phyloP scores from a whole-genome alignment of 1,140 invertebrate species.

The Tetragnatha versicolor region DNA sequence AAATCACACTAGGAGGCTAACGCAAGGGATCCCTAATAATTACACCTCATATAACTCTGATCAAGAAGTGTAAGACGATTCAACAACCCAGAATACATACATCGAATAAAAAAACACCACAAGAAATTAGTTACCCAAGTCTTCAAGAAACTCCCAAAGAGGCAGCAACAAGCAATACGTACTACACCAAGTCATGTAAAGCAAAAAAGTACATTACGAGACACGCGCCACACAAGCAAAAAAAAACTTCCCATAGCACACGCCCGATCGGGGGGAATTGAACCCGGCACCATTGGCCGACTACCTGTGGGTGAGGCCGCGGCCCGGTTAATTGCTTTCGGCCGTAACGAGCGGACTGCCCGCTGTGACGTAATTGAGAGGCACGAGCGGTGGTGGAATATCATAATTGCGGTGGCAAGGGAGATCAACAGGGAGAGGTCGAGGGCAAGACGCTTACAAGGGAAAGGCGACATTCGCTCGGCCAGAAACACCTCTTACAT shows the following conservation, averaged over 20 bases:
- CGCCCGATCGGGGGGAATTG: too few species aligned
- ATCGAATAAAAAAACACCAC: too few species aligned
- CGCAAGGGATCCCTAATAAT: too few species aligned
- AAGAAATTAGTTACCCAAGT: too few species aligned
- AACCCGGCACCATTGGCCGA: neutral
- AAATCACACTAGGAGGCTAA: too few species aligned
- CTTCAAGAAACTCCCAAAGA: too few species aligned
- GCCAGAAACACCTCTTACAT: conserved; percentile 19
- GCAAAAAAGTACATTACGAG: conserved; percentile 1
- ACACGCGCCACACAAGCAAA: neutral
- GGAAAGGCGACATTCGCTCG: conserved; percentile 29
- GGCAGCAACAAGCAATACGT: too few species aligned
- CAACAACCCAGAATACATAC: too few species aligned
- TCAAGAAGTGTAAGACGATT: too few species aligned
- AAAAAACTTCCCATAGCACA: too few species aligned
- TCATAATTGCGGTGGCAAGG: conserved; percentile 43
- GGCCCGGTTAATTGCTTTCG: conserved; percentile 40
- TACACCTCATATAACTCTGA: too few species aligned
- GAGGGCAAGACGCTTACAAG: conserved; percentile 38
- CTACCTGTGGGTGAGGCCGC: conserved; percentile 16
- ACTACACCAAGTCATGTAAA: too few species aligned
- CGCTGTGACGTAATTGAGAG: conserved; percentile 44
- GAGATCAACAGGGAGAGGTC: conserved; percentile 6
- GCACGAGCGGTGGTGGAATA: conserved; percentile 26
- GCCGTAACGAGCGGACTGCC: conserved; percentile 14